phyloP scores from a whole-genome alignment of 1,140 invertebrate species.

The Caenorhabditis latens region DNA sequence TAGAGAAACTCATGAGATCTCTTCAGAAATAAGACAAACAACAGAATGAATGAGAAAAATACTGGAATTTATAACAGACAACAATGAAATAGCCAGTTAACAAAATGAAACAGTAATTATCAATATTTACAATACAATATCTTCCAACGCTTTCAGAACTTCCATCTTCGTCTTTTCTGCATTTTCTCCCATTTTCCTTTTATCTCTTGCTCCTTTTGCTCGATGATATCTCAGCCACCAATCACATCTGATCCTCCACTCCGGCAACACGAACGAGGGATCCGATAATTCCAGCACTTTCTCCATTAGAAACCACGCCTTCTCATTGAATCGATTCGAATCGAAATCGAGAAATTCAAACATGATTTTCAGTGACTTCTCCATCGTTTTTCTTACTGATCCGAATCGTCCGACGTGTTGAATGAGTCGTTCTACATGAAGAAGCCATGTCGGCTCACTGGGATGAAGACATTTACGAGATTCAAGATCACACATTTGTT shows the following conservation, averaged over 20 bases:
- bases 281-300: constrained; percentile 17
- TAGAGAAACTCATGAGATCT: too few species aligned
- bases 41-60: too few species aligned
- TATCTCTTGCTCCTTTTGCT: background rate
- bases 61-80: background rate
- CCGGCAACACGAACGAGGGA: background rate
- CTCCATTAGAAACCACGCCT: background rate
- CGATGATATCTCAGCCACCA: constrained; percentile 22
- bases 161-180: background rate
- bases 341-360: constrained; percentile 38
- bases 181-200: background rate
- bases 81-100: background rate
- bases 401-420: background rate
- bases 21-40: too few species aligned
- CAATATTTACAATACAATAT: background rate
- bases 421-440: background rate
- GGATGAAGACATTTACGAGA: background rate
- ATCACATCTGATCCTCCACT: background rate
- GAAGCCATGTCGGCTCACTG: constrained; percentile 6
- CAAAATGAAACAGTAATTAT: background rate
- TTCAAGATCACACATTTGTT: constrained; percentile 1
- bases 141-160: background rate
- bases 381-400: constrained; percentile 7
- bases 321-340: constrained; percentile 22
- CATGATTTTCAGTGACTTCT: constrained; percentile 36